Base-by-base conservation (phyloP, 2,113 vertebrate genomes). In the Eublepharis macularius region DNA sequence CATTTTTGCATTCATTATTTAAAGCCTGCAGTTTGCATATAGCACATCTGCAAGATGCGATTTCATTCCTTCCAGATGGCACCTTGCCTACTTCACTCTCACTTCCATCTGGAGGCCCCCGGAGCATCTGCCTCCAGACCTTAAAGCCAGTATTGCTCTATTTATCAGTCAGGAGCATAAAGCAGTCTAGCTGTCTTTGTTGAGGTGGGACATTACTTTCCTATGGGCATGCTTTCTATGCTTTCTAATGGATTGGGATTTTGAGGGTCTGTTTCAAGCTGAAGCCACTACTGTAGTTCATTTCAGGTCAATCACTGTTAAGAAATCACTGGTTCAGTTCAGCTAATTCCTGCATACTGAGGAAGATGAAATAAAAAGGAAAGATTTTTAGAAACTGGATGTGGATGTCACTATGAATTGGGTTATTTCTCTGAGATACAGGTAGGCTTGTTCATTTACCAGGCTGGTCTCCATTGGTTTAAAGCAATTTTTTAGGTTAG, bases 101-200 rank as follows among this genome's bases (percentile, higher is more conserved):
- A 85, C 88, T 94, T 90, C 92, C 90, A 93, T 93, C 90, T 93
- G 93, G 90, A 91, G 86, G 79, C 80, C 91, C 16, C 78, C 80
- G 65, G 79, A 91, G 85, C 91, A 92, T 92, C 92, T 93, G 94
- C 80, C 70, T 92, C 85, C 76, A 82, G 63, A 87, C 87, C 47
- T 79, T 32, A 45, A 68, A 92, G 87, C 88, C 88, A 92, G 89
- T 19, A 75, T 83, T 87, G 75, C 83, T 92, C 75, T 81, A 80
- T 26, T 94, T 94, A 88, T 92, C 73, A 88, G 69, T 39, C 73
- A 81, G 80, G 1, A 80, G 63, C 80, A 85, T 4, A 69, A 88
- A 72, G 66, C 17, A 39, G 57, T 32, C 72, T 84, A 63, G 75
- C 75, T 77, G 13, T 45, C 69, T 29, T 5, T 45, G 60, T 8